phyloP scores from a whole-genome alignment of 2,113 vertebrate genomes.

The Gopherus flavomarginatus region DNA sequence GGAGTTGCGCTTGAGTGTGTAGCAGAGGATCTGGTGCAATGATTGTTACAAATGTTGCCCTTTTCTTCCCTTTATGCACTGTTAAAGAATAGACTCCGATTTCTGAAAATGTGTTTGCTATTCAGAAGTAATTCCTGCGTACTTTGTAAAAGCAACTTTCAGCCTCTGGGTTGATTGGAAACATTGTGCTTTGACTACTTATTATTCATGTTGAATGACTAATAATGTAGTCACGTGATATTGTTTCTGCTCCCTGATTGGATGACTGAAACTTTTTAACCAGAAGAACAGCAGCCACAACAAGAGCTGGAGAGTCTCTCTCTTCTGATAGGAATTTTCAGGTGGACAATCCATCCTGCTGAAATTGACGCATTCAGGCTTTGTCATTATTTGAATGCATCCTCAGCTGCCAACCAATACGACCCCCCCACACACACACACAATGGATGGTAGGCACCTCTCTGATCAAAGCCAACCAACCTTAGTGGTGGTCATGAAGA shows the following conservation, averaged over 20 bases:
- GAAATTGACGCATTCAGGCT: background rate
- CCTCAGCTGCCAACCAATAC: background rate
- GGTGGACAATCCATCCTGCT: rapidly evolving
- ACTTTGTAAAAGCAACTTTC: background rate
- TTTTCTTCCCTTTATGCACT: too few species aligned
- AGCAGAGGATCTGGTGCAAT: too few species aligned
- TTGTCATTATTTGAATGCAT: rapidly evolving
- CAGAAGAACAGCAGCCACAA: background rate
- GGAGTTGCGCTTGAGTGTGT: background rate
- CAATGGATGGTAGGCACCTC: background rate
- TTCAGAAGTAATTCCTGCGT: background rate
- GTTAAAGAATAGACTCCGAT: background rate
- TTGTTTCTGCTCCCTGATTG: background rate
- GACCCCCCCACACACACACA: too few species aligned
- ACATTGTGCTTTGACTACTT: background rate
- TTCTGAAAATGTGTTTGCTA: background rate
- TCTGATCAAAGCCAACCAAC: background rate
- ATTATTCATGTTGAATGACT: background rate
- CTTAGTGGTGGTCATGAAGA: background rate
- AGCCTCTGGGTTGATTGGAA: background rate
- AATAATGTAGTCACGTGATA: background rate
- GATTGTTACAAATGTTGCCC: background rate
- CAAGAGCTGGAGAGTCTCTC: background rate
- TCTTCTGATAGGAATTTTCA: background rate
- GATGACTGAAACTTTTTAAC: background rate